Base-by-base conservation (phyloP, 2,888 invertebrate species). In the Drosophila macrospina region DNA sequence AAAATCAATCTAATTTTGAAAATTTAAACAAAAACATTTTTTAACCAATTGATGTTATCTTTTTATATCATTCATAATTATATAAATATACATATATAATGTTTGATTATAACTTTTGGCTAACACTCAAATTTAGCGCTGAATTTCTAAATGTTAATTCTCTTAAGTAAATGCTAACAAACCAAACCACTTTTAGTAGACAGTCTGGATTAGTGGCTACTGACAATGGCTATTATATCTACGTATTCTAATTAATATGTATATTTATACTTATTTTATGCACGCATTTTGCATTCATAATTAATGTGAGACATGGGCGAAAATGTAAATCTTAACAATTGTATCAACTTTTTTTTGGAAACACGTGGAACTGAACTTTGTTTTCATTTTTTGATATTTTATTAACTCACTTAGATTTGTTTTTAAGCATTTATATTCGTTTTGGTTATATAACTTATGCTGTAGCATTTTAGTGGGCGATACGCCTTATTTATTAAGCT, bases 221-320 rank as follows among this genome's bases (percentile, higher is more conserved):
- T 11, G 11, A 5, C n/a, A 41, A 13, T 15, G 16, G 20, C 34
- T 11, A 63, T 62, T n/a, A 15, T 15, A 24, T 24, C 30, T 34
- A 15, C 54, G 42, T 54, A 41, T 54, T 32, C 34, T 44, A n/a
- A n/a, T n/a, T 55, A 44, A 55, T 55, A 55, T 47, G 36, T 42
- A 62, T 73, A 62, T 83, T 88, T 73, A 84, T 65, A 69, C 45
- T 64, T 60, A 84, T 86, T 78, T 85, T 78, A 84, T 88, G 81
- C 85, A 86, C 81, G 78, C 83, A 73, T 65, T 88, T 72, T 74
- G 83, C 59, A 86, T 88, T 24, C 54, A 45, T 67, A 83, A 80
- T 75, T 65, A 60, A 63, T 24, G 13, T 0, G 37, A 16, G 41
- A 44, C 20, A 50, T 55, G 47, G 28, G 1, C 41, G 4, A 15